Evolutionary conservation across 2,113 vertebrate genomes (phyloP).

Genomic region (Amphilophus citrinellus): DNA sequence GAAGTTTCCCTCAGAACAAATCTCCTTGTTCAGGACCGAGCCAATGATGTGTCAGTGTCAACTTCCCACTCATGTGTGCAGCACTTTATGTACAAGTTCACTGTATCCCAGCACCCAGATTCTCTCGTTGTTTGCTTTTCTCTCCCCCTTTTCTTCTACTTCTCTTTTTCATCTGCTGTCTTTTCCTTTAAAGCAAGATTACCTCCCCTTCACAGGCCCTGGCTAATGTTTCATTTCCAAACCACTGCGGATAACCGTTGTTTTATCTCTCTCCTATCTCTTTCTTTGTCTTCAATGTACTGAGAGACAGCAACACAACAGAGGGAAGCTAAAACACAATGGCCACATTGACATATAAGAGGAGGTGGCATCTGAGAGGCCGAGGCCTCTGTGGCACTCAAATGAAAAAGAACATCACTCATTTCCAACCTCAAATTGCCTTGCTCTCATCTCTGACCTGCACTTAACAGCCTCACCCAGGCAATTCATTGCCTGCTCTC

Average conservation of each 20-base stretch:
- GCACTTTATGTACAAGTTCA: conserved; percentile 36
- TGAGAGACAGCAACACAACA: conserved; percentile 41
- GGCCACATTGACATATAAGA: conserved; percentile 61
- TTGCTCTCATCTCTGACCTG: conserved; percentile 84
- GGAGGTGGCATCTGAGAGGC: conserved; percentile 62
- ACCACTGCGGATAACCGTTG: conserved; percentile 38
- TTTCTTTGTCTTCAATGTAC: not conserved
- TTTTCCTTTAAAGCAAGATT: conserved; percentile 45
- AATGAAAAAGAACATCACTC: conserved; percentile 84
- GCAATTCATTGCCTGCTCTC: conserved; percentile 47
- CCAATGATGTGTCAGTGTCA: conserved; percentile 53
- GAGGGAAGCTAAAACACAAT: conserved; percentile 30
- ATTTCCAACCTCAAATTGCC: conserved; percentile 86
- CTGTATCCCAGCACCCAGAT: conserved; percentile 8
- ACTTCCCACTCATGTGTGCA: conserved; percentile 65
- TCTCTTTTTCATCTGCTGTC: conserved; percentile 32
- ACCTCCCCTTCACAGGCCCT: conserved; percentile 38
- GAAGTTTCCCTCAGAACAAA: conserved; percentile 8
- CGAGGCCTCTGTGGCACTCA: conserved; percentile 67
- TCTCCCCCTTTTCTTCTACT: not conserved
- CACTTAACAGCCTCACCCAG: conserved; percentile 74
- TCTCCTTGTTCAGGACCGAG: conserved; percentile 25
- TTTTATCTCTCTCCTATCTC: conserved; percentile 8
- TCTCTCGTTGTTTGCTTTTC: conserved; percentile 3
- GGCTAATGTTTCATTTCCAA: conserved; percentile 68